phyloP scores from a whole-genome alignment of 2,797 vertebrate species.

The Onychomys torridus region DNA sequence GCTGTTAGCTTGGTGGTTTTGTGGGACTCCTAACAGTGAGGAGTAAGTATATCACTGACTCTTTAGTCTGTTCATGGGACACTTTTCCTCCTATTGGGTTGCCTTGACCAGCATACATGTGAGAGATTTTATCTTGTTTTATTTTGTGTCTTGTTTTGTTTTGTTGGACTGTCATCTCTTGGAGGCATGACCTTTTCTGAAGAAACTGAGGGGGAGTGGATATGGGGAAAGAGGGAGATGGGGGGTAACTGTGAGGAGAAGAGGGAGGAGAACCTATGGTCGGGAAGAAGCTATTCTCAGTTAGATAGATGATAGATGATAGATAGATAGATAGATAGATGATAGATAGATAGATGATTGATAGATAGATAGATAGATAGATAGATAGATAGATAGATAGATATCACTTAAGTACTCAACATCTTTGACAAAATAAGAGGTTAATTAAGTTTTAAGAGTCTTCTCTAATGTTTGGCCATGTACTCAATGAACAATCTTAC shows the following conservation, averaged over 20 bases:
- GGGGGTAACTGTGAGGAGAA: neutral
- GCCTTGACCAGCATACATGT: neutral
- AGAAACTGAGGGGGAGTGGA: neutral
- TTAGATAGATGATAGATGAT: too few relatives aligned
- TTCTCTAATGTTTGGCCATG: neutral
- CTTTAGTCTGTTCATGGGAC: neutral
- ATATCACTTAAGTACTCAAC: neutral
- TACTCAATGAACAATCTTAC: neutral
- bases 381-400: neutral
- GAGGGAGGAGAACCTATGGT: neutral
- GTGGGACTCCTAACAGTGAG: neutral
- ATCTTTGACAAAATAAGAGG: neutral
- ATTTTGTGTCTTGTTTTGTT: too few relatives aligned
- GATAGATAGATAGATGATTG: neutral
- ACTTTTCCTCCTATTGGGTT: neutral
- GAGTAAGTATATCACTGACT: neutral
- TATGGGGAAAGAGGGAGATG: neutral
- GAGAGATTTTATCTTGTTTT: neutral
- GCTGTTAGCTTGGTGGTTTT: too few relatives aligned
- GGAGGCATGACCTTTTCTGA: neutral
- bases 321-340: too few relatives aligned
- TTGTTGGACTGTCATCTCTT: neutral
- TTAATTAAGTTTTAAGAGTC: constrained; percentile 46
- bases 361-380: too few relatives aligned
- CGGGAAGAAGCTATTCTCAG: too few relatives aligned